Conservation (phyloP, 2,113 vertebrate species). For the cat (Felis catus) region F.catus_Fca126_mat1.0 CM031413.1:102382001-102382500, state of each 20-base stretch:
- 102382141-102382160: neutral
- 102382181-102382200: neutral
- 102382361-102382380: constrained; percentile 44
- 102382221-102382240: neutral
- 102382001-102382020: neutral
- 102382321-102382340: neutral
- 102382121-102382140: neutral
- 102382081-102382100: neutral
- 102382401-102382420: constrained; percentile 54
- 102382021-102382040: neutral
- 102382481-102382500: constrained; percentile 37
- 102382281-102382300: neutral
- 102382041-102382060: neutral
- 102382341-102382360: neutral
- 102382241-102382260: neutral
- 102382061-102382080: neutral
- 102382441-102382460: constrained; percentile 30
- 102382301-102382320: neutral
- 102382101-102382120: neutral
- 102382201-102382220: neutral
- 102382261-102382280: neutral
- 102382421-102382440: constrained; percentile 29
- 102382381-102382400: constrained; percentile 57
- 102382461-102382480: constrained; percentile 36
- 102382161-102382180: neutral